Evolutionary conservation across 2,113 vertebrate genomes (phyloP).

Genomic region (Phocoena sinus): DNA sequence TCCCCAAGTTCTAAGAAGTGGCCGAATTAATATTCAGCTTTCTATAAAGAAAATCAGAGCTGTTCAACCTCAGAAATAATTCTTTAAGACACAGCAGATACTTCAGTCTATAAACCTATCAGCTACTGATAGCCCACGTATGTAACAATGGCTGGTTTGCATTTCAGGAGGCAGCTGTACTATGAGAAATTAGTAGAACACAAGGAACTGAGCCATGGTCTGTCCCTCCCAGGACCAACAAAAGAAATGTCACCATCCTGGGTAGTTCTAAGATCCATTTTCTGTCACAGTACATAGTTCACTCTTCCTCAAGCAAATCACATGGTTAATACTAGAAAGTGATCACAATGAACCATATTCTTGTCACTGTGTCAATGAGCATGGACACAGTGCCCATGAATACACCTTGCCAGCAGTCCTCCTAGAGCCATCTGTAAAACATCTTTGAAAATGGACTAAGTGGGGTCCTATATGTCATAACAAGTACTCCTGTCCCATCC

Average conservation of each 20-base stretch:
- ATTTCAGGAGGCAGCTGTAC: neutral
- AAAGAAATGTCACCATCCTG: neutral
- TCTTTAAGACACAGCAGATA: neutral
- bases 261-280: neutral
- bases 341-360: neutral
- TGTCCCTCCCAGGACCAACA: no score
- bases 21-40: neutral
- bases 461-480: rapidly evolving
- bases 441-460: neutral
- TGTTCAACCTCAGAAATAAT: neutral
- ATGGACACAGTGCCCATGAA: neutral
- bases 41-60: neutral
- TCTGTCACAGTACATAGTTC: neutral
- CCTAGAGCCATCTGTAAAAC: neutral
- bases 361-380: neutral
- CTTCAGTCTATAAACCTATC: neutral
- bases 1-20: neutral
- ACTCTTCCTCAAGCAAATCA: neutral
- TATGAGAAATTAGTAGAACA: neutral
- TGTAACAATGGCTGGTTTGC: neutral
- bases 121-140: no score
- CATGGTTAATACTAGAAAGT: neutral
- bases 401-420: neutral
- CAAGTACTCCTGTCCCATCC: neutral
- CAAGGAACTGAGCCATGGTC: neutral